Conservation (phyloP, 2,797 vertebrate genomes). For the Bradypodion ventrale region DNA sequence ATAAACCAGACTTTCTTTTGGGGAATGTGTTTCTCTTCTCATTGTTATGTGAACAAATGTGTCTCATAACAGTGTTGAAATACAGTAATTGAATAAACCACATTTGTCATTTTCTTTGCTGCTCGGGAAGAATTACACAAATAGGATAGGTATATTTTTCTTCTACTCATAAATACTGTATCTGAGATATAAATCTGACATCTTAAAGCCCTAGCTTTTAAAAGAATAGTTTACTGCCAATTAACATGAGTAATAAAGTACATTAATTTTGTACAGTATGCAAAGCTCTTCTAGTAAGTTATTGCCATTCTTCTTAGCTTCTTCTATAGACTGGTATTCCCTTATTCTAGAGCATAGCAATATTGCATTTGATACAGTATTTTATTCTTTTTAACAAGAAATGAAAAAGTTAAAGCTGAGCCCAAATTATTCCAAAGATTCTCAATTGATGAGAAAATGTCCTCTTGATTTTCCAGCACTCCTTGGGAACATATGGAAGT, state of each 20-base stretch:
- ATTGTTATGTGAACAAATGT: background rate
- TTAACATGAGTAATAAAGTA: background rate
- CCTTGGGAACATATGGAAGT: background rate
- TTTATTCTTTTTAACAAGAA: background rate
- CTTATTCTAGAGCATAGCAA: background rate
- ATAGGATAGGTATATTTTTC: background rate
- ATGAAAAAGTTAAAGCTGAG: background rate
- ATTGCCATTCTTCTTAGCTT: background rate
- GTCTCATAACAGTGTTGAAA: background rate
- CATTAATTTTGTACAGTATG: background rate
- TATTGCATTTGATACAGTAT: background rate
- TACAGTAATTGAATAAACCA: background rate
- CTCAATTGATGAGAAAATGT: no score
- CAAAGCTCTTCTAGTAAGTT: background rate
- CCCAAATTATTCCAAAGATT: background rate
- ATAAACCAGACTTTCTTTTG: background rate
- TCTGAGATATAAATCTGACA: background rate
- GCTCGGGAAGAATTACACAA: background rate
- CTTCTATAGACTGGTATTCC: background rate
- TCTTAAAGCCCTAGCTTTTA: background rate
- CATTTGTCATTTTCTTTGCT: rapidly evolving
- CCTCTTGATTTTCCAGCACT: background rate
- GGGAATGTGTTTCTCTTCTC: background rate
- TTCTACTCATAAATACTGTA: background rate
- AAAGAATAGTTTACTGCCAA: background rate